Evolutionary conservation across 92 coral and sea anemone genomes (phyloP).

Genomic region (Paragorgia papillata): DNA sequence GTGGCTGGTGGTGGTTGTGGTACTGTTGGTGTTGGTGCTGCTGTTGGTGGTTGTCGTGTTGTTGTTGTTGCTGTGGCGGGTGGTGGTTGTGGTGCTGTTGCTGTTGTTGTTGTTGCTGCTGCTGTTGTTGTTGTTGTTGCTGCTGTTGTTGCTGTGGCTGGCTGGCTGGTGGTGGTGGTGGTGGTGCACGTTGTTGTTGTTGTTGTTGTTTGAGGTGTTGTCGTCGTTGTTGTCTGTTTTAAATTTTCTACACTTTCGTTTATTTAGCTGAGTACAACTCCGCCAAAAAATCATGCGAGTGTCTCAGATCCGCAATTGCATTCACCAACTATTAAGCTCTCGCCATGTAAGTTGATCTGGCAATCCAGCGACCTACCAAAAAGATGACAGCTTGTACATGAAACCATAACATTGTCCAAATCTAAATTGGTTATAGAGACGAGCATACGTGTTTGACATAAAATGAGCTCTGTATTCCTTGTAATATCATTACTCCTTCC

Average conservation of each 20-base stretch:
- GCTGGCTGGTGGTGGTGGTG: neutral
- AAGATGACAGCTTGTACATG: too few relatives aligned
- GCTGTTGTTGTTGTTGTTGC: neutral
- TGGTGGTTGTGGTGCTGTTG: neutral
- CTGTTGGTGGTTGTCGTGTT: neutral
- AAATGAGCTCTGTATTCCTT: too few relatives aligned
- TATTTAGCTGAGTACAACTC: neutral
- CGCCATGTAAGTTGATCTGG: slow-evolving; percentile 10
- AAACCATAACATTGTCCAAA: too few relatives aligned
- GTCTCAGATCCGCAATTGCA: neutral
- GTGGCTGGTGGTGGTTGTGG: neutral
- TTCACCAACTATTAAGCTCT: neutral
- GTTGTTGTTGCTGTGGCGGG: neutral
- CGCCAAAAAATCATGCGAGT: neutral
- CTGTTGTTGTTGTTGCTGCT: neutral
- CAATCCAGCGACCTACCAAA: too few relatives aligned
- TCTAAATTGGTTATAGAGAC: too few relatives aligned
- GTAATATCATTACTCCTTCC: too few relatives aligned
- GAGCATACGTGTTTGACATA: too few relatives aligned
- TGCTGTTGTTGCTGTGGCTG: neutral
- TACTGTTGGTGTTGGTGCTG: neutral
- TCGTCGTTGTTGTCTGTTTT: neutral
- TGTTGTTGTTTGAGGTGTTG: neutral
- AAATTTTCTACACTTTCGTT: neutral
- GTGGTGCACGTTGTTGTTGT: neutral